A percentile compares a stretch with the other conserved stretches of the same genome.
Conservation (phyloP, 2,113 vertebrate genomes). For the Daboia siamensis region DNA sequence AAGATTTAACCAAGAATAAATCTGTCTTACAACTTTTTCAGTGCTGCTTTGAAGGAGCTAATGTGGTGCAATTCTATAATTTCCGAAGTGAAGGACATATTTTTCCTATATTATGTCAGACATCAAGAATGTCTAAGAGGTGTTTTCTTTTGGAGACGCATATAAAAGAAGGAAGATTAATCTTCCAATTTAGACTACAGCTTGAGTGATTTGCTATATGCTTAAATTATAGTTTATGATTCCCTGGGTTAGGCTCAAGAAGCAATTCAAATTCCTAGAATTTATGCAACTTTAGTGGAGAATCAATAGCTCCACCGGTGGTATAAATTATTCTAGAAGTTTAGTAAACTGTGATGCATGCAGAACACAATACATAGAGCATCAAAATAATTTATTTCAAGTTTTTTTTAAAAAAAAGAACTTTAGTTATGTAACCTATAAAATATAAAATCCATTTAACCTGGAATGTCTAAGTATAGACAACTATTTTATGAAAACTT, state of each 20-base stretch:
- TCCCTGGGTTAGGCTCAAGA: background rate
- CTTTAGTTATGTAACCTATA: constrained; percentile 5
- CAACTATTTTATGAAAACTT: background rate
- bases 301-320: constrained; percentile 8
- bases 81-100: background rate
- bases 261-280: constrained; percentile 17
- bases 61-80: background rate
- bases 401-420: constrained; percentile 5
- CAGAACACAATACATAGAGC: background rate
- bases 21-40: background rate
- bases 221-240: constrained; percentile 14
- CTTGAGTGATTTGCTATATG: background rate
- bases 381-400: background rate
- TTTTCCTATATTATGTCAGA: background rate
- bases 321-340: background rate
- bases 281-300: constrained; percentile 5
- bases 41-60: background rate
- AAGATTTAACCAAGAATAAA: background rate
- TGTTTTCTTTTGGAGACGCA: background rate
- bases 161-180: constrained; percentile 21
- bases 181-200: background rate
- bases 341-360: background rate
- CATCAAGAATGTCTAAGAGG: background rate
- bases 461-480: background rate
- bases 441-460: background rate